Base-by-base conservation (phyloP, 1,140 invertebrate genomes). In the Mycetomoellerius zeteki region DNA sequence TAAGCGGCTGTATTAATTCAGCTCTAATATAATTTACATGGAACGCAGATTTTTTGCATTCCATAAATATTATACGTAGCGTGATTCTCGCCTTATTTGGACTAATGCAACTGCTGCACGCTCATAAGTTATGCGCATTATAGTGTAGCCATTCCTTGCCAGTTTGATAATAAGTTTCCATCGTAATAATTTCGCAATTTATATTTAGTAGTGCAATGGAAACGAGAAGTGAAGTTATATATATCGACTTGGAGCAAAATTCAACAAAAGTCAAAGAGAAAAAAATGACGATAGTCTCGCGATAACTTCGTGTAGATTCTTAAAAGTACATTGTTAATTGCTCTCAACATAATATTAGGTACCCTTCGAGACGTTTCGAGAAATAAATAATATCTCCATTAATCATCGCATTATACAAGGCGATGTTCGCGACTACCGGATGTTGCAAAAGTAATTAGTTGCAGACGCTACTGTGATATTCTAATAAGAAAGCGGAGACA, bases 381-480 rank as follows among this genome's bases (percentile, higher is more conserved):
- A 75, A 75, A 84, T 84, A 84, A 84, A 84, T 75, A 75, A 73
- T 82, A 82, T 85, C 60, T 58, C 30, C 82, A 85, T 84, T 84
- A 85, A 85, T 76, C 82, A 78, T 54, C 56, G 71, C 24, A 85
- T 85, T 85, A 67, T 77, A 64, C 47, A 85, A 56, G 52, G 47
- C 65, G 77, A 86, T 52, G 65, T 71, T 60, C 76, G 85, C 37
- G 65, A 72, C 54, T 82, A 72, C 16, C 64, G 54, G 80, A 72
- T 87, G 81, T 84, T 87, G 86, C 78, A 73, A 84, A 87, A 75
- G 78, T 80, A 87, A 87, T 87, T 87, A 87, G 86, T 64, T 85
- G 73, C 52, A 86, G 86, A 85, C 77, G 86, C 33, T 71, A 86
- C 65, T 43, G 30, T 27, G 19, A 62, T 85, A 87, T 85, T 84